Evolutionary conservation across 2,888 invertebrate species (phyloP).

Genomic region (Melolontha melolontha): DNA sequence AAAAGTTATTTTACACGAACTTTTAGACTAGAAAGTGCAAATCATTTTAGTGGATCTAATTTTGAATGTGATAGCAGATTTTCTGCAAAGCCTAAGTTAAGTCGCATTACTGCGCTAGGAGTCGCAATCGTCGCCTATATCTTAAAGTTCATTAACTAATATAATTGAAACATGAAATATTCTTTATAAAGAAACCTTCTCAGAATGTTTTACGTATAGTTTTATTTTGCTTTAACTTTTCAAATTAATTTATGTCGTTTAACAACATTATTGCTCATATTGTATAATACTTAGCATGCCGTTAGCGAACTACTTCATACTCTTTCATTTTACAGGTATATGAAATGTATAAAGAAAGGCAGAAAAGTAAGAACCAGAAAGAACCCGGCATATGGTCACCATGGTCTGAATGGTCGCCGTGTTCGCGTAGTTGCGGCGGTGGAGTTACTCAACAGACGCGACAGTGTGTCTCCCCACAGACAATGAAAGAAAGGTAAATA

Average conservation of each 20-base stretch:
- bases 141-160: too few relatives aligned
- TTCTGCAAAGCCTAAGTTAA: too few relatives aligned
- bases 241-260: too few relatives aligned
- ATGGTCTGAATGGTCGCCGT: slow-evolving; percentile 81
- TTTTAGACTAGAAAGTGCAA: too few relatives aligned
- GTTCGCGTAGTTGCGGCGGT: slow-evolving; percentile 81
- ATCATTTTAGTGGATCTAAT: too few relatives aligned
- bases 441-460: slow-evolving; percentile 80
- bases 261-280: slow-evolving; percentile 3
- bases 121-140: too few relatives aligned
- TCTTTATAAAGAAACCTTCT: too few relatives aligned
- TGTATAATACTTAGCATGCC: slow-evolving; percentile 9
- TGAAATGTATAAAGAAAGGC: slow-evolving; percentile 60
- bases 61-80: too few relatives aligned
- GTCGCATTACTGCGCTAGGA: too few relatives aligned
- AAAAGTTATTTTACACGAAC: too few relatives aligned
- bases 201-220: not conserved
- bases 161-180: too few relatives aligned
- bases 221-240: too few relatives aligned
- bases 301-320: slow-evolving; percentile 15
- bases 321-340: slow-evolving; percentile 58
- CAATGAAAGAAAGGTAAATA: slow-evolving; percentile 45
- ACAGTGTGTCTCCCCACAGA: slow-evolving; percentile 68
- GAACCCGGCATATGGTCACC: slow-evolving; percentile 72
- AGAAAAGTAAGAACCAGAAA: slow-evolving; percentile 57